A percentile compares a stretch with the other conserved stretches of the same genome.
phyloP scores from a whole-genome alignment of 2,888 invertebrate genomes.

The Standfussiana lucernea region DNA sequence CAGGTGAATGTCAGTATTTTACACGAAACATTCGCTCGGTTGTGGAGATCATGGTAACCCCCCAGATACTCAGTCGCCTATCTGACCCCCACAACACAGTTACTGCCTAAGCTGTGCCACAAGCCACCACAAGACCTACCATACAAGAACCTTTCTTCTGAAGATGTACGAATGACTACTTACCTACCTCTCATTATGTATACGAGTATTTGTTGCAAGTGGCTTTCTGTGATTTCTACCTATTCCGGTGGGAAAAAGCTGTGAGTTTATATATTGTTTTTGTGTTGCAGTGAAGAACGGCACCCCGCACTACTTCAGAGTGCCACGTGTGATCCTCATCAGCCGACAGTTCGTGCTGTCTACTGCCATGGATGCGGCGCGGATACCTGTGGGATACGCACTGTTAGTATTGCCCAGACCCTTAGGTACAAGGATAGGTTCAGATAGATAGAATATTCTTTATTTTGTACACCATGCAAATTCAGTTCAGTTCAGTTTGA shows the following conservation, averaged over 20 bases:
- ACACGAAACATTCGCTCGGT: no score
- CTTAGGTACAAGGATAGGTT: no score
- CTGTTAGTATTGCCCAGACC: constrained; percentile 74
- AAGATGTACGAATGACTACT: not conserved
- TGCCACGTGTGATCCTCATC: constrained; percentile 83
- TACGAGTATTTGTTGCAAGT: not conserved
- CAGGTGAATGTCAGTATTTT: not conserved
- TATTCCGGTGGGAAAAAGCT: not conserved
- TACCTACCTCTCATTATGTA: not conserved
- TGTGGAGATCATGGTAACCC: no score
- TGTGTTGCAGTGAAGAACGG: constrained; percentile 80
- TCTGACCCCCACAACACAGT: no score
- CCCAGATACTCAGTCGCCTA: no score
- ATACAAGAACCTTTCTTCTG: no score
- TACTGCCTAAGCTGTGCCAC: no score
- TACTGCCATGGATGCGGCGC: constrained; percentile 82
- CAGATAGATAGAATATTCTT: no score
- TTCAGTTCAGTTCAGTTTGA: no score
- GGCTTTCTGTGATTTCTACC: not conserved
- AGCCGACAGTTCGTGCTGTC: constrained; percentile 81
- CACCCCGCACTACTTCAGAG: constrained; percentile 85
- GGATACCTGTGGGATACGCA: constrained; percentile 82
- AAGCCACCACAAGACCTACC: no score
- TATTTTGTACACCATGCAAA: no score
- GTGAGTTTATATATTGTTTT: not conserved